A percentile compares a stretch with the other conserved stretches of the same genome.
phyloP scores from a whole-genome alignment of 2,113 vertebrate species.

The Phalacrocorax carbo region DNA sequence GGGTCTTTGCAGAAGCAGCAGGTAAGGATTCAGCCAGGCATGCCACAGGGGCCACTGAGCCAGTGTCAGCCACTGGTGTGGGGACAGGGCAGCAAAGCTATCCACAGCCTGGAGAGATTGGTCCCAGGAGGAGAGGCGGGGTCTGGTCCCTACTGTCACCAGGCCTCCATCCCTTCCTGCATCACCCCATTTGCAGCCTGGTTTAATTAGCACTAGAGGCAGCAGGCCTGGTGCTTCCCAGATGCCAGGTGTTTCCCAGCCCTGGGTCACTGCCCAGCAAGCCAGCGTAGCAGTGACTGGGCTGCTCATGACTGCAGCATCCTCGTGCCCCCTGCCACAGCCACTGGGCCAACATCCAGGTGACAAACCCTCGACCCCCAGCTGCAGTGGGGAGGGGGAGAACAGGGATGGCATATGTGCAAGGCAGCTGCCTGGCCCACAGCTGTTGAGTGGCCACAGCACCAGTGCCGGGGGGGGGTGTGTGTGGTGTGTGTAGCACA shows the following conservation, averaged over 20 bases:
- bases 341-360: too few species aligned
- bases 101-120: neutral
- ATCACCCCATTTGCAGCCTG: neutral
- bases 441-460: too few species aligned
- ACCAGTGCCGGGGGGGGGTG: too few species aligned
- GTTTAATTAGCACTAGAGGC: neutral
- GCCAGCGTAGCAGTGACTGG: accelerated
- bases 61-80: too few species aligned
- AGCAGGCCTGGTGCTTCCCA: neutral
- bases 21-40: neutral
- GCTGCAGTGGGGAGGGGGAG: accelerated
- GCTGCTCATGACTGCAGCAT: accelerated
- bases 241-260: accelerated
- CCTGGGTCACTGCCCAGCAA: accelerated
- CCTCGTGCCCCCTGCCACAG: too few species aligned
- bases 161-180: neutral
- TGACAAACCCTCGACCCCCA: neutral
- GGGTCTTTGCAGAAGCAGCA: accelerated
- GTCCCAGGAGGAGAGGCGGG: neutral
- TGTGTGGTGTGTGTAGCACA: too few species aligned
- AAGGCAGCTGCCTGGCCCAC: too few species aligned
- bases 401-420: accelerated
- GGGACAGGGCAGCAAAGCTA: neutral
- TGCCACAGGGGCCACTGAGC: neutral
- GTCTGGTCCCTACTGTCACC: neutral